A percentile compares a stretch with the other conserved stretches of the same genome.
Conservation (phyloP, 2,113 vertebrate genomes). For the Pedionomus torquatus region DNA sequence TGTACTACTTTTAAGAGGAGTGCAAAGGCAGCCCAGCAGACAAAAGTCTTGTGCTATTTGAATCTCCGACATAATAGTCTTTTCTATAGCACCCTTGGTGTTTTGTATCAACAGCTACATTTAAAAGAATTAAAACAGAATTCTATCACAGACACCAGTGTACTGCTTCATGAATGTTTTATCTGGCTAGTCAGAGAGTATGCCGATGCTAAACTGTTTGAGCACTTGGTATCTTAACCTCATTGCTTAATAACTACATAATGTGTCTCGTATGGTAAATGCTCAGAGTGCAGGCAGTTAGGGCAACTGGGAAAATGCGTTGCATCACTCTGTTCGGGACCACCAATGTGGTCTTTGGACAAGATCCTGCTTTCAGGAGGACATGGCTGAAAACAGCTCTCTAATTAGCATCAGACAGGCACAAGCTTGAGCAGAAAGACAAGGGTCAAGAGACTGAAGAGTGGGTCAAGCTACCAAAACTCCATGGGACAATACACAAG, state of each 20-base stretch:
- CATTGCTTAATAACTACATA: background rate
- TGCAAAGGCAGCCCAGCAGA: background rate
- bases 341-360: slow-evolving; percentile 73
- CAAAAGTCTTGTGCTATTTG: background rate
- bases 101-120: background rate
- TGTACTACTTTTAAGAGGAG: background rate
- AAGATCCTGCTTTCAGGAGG: slow-evolving; percentile 65
- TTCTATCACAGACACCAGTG: background rate
- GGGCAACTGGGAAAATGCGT: background rate
- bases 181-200: background rate
- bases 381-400: slow-evolving; percentile 67
- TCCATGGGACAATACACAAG: slow-evolving; percentile 60
- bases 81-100: background rate
- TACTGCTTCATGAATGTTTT: background rate
- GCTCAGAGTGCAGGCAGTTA: background rate
- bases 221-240: slow-evolving; percentile 14
- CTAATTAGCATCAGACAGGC: slow-evolving; percentile 84
- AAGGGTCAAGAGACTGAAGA: slow-evolving; percentile 75
- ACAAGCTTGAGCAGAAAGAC: slow-evolving; percentile 70
- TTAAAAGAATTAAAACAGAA: background rate
- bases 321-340: slow-evolving; percentile 56
- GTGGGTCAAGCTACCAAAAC: slow-evolving; percentile 71
- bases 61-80: background rate
- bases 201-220: background rate
- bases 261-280: background rate